phyloP scores from a whole-genome alignment of 2,888 invertebrate genomes.

The Cacoxenus indagator region DNA sequence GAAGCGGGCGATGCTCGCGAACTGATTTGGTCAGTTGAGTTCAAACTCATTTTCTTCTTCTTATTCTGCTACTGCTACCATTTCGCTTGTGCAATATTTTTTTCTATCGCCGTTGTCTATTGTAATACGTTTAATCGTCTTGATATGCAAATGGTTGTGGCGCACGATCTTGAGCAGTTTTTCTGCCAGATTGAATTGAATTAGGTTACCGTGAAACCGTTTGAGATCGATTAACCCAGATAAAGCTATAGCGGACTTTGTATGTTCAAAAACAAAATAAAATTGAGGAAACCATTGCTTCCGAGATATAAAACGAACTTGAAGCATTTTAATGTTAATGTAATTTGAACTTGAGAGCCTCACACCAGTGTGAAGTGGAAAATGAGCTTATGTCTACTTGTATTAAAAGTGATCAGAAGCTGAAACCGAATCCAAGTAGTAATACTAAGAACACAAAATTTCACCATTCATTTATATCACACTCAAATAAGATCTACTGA shows the following conservation, averaged over 20 bases:
- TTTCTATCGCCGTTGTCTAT: too few species aligned
- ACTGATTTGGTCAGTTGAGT: not conserved
- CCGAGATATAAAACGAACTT: not conserved
- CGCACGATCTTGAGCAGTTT: not conserved
- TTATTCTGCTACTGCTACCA: too few species aligned
- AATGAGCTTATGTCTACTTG: not conserved
- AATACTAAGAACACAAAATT: too few species aligned
- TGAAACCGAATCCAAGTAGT: too few species aligned
- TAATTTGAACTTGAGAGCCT: too few species aligned
- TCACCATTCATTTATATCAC: too few species aligned
- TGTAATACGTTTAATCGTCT: too few species aligned
- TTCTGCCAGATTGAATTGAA: not conserved
- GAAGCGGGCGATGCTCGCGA: not conserved
- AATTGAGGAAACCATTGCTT: not conserved
- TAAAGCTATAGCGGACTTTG: too few species aligned
- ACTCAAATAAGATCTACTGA: too few species aligned
- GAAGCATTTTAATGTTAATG: not conserved
- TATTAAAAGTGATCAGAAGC: too few species aligned
- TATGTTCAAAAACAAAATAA: too few species aligned
- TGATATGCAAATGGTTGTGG: not conserved
- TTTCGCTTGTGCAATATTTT: not conserved
- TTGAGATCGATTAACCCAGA: not conserved
- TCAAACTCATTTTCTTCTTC: not conserved
- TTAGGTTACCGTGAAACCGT: not conserved
- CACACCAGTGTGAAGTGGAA: not conserved